phyloP scores from a whole-genome alignment of 2,797 vertebrate species.

The Pristis pectinata region DNA sequence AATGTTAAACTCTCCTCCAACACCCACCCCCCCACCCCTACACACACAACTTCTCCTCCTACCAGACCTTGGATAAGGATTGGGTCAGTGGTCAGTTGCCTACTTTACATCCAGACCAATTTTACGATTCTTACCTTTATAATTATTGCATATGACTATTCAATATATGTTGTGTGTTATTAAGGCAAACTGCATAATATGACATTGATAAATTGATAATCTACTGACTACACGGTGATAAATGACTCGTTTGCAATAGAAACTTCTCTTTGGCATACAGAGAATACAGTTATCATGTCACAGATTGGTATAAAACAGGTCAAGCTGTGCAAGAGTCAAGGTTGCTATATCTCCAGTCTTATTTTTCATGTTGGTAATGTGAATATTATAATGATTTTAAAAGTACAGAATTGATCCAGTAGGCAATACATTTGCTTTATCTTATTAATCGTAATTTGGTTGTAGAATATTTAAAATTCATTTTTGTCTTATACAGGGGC shows the following conservation, averaged over 20 bases:
- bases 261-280: too few species aligned
- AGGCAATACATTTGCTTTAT: neutral
- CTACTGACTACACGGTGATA: neutral
- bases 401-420: neutral
- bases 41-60: too few species aligned
- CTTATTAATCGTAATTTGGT: slow-evolving; percentile 18
- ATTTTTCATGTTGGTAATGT: neutral
- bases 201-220: neutral
- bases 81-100: neutral
- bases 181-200: neutral
- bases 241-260: neutral
- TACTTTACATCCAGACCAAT: neutral
- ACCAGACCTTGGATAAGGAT: neutral
- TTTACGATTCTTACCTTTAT: neutral
- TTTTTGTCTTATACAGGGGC: slow-evolving; percentile 65
- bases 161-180: neutral
- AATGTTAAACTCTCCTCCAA: neutral
- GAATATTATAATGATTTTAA: neutral
- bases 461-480: neutral
- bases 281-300: neutral
- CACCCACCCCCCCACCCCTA: too few species aligned
- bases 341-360: neutral
- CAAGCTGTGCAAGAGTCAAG: neutral
- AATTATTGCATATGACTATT: neutral
- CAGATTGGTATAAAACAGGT: neutral